Evolutionary conservation across 2,797 vertebrate genomes (phyloP).

Genomic region (Xenopus petersii): DNA sequence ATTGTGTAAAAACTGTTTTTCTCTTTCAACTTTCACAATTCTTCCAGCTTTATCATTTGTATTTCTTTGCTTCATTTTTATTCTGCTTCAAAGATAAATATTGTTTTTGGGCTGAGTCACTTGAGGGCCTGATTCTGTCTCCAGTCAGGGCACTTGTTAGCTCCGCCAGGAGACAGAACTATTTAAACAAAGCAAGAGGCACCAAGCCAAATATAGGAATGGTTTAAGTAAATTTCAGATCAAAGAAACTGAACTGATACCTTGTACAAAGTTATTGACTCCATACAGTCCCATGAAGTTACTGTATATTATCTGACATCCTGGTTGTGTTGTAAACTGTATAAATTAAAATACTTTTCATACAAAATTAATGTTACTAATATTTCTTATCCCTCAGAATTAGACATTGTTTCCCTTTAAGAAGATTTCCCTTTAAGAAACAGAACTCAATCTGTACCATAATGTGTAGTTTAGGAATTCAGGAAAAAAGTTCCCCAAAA

Average conservation of each 20-base stretch:
- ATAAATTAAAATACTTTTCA: too few species aligned
- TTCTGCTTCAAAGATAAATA: constrained; percentile 44
- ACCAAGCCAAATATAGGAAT: constrained; percentile 34
- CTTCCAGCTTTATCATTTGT: constrained; percentile 27
- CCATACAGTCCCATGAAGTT: neutral
- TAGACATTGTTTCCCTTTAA: too few species aligned
- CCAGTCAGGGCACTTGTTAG: constrained; percentile 42
- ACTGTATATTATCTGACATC: neutral
- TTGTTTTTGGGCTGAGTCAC: constrained; percentile 36
- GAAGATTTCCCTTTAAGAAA: too few species aligned
- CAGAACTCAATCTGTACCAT: too few species aligned
- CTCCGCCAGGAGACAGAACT: constrained; percentile 38
- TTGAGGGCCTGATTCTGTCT: constrained; percentile 38
- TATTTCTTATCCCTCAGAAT: too few species aligned
- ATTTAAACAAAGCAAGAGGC: constrained; percentile 43
- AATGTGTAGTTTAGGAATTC: too few species aligned
- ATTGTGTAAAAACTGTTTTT: constrained; percentile 17
- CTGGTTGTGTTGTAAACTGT: too few species aligned
- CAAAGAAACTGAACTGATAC: constrained; percentile 30
- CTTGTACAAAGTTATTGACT: constrained; percentile 13
- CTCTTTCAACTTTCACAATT: constrained; percentile 4
- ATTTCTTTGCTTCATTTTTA: constrained; percentile 32
- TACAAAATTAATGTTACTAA: too few species aligned
- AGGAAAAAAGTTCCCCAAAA: too few species aligned
- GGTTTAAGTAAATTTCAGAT: constrained; percentile 43